These are phyloP conservation scores for Florisuga fusca DNA, from an alignment of 2,797 vertebrate genomes.

Conservation along the genomic window DNA sequence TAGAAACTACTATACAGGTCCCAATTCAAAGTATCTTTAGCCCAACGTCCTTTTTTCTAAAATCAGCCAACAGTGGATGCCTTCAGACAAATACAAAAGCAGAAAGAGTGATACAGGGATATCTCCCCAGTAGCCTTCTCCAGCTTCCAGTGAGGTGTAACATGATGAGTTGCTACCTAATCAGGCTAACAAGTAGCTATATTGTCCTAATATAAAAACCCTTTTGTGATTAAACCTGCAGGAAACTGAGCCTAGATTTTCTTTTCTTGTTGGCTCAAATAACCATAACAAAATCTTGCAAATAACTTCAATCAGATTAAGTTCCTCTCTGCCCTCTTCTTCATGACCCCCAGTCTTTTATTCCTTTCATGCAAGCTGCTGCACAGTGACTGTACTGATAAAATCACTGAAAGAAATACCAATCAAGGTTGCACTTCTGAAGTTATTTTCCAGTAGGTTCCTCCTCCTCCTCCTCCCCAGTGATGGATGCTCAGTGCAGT, in stretches of 20 bases:
- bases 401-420: neutral
- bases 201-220: slow-evolving; percentile 18
- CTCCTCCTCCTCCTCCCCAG: no score
- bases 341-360: neutral
- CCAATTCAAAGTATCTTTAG: neutral
- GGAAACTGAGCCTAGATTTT: slow-evolving; percentile 21
- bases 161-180: neutral
- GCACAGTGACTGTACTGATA: rapidly evolving
- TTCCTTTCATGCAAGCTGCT: neutral
- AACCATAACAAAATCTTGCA: slow-evolving; percentile 22
- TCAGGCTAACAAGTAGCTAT: slow-evolving; percentile 22
- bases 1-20: neutral
- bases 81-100: neutral
- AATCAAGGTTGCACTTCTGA: neutral
- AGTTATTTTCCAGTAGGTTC: neutral
- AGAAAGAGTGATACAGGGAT: neutral
- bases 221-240: slow-evolving; percentile 3
- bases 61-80: neutral
- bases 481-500: rapidly evolving
- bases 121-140: neutral
- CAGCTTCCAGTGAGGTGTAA: neutral
- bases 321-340: neutral
- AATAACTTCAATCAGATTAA: neutral
- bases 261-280: slow-evolving; percentile 2
- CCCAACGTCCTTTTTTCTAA: neutral